Evolutionary conservation across 2,797 vertebrate genomes (phyloP).

Genomic region (Xenops minutus): DNA sequence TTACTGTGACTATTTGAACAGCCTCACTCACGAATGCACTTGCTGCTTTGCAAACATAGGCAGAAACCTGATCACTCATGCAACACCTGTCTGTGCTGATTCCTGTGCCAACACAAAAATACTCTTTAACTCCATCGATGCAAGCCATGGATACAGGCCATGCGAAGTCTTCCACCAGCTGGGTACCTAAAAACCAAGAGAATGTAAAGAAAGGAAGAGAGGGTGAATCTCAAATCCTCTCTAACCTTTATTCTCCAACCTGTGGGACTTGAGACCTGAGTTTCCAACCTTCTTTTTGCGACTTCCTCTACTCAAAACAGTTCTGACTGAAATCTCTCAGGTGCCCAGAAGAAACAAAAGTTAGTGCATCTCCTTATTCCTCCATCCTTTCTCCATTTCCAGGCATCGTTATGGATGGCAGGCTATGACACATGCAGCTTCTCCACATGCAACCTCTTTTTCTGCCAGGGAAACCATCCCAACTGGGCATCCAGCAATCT

Average conservation of each 20-base stretch:
- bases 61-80: accelerated
- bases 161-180: neutral
- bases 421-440: neutral
- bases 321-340: neutral
- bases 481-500: neutral
- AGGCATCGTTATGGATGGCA: neutral
- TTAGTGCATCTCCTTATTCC: neutral
- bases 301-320: neutral
- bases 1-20: neutral
- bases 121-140: neutral
- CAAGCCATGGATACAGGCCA: neutral
- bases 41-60: neutral
- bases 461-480: neutral
- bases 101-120: neutral
- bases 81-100: neutral
- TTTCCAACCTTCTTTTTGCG: neutral
- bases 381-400: neutral
- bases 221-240: neutral
- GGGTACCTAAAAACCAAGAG: neutral
- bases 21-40: accelerated
- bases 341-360: neutral
- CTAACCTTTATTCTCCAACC: neutral
- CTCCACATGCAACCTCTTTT: neutral
- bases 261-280: neutral
- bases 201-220: neutral